Percentiles rank a stretch among this genome's conserved stretches.
Evolutionary conservation across 2,797 vertebrate genomes (phyloP).

Genomic region (Dendrocincla tyrannina): DNA sequence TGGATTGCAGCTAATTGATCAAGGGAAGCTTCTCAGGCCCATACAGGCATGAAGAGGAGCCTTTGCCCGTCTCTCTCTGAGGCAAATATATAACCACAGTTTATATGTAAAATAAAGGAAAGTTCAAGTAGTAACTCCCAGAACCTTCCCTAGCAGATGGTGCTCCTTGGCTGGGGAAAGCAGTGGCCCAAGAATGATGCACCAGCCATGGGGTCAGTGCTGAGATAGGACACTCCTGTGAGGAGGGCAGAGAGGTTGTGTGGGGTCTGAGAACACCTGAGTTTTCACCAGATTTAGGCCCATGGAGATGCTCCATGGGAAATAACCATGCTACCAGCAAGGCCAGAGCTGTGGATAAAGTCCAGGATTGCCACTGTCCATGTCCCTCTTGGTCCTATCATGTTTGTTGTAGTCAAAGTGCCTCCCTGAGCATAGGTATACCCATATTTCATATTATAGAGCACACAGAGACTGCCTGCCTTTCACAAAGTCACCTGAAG

Average conservation of each 20-base stretch:
- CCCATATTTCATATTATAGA: neutral
- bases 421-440: neutral
- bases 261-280: neutral
- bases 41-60: neutral
- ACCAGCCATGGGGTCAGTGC: neutral
- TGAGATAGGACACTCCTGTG: neutral
- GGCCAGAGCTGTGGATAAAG: neutral
- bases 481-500: neutral
- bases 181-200: neutral
- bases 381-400: accelerated
- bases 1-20: neutral
- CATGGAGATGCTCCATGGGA: neutral
- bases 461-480: neutral
- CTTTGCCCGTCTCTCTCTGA: neutral
- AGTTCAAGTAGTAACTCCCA: neutral
- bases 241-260: neutral
- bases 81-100: neutral
- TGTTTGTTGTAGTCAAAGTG: neutral
- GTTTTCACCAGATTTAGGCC: neutral
- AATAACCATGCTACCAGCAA: neutral
- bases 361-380: neutral
- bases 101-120: neutral
- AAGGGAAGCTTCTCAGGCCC: neutral
- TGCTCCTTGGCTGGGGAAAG: neutral
- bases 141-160: neutral